Evolutionary conservation across 1,140 invertebrate species (phyloP).

Genomic region (Brachionus angularis): DNA sequence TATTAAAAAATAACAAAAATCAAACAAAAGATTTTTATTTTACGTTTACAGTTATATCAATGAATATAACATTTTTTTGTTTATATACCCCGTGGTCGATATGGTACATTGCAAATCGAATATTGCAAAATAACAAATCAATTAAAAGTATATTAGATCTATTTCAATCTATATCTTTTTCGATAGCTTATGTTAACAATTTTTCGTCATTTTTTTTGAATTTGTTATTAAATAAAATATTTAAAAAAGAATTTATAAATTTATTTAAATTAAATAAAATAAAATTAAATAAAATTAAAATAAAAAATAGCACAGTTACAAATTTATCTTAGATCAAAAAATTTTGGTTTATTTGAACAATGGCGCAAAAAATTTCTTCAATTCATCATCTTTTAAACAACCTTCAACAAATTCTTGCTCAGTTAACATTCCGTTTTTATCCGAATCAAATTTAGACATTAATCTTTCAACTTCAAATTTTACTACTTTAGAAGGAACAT

Average conservation of each 20-base stretch:
- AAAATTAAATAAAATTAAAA: background rate
- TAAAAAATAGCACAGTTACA: background rate
- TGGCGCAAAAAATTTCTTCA: background rate
- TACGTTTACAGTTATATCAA: constrained; percentile 4
- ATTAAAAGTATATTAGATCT: background rate
- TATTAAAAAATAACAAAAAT: background rate
- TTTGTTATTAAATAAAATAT: constrained; percentile 16
- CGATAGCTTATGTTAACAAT: constrained; percentile 32
- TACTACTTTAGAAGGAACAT: background rate
- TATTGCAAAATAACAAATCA: background rate
- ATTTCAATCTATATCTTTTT: background rate
- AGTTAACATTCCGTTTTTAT: constrained; percentile 21
- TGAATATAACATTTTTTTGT: constrained; percentile 28
- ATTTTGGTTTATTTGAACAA: too few species aligned
- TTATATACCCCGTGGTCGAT: constrained; percentile 22
- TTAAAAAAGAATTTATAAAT: background rate
- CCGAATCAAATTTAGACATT: constrained; percentile 34
- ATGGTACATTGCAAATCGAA: constrained; percentile 6
- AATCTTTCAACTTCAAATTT: background rate
- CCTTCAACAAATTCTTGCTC: constrained; percentile 24
- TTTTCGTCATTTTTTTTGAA: background rate
- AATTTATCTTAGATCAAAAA: too few species aligned
- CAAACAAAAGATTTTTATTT: constrained; percentile 22
- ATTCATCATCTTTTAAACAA: constrained; percentile 15
- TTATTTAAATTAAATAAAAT: background rate